Base-by-base conservation (phyloP, 2,797 vertebrate genomes). In the Muscicapa striata region DNA sequence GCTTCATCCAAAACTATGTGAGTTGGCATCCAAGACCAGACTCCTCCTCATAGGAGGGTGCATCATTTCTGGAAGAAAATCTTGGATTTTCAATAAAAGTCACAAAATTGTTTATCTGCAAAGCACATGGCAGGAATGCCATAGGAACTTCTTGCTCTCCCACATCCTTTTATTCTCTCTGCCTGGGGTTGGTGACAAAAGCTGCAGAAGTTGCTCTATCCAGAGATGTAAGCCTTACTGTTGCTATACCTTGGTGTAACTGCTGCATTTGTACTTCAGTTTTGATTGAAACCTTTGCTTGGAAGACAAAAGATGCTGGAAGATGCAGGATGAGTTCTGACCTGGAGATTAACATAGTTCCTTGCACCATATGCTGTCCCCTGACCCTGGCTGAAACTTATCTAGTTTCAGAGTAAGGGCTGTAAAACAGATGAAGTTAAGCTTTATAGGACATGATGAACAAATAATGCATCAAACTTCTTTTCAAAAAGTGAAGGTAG, bases 61-160 rank as follows among this genome's bases (percentile, higher is more conserved):
- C 1, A 12, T 22, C 7, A 22, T 1, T 38, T 15, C n/a, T 63
- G 29, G 29, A 55, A 66, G 15, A n/a, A 51, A 85, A 3, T 1
- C 1, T 5, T 62, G 5, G 5, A 2, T 29, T 69, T 89, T 34
- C 36, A 87, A 24, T 15, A 27, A 62, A 62, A 18, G 4, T 4
- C 38, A 23, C 2, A 2, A 67, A 78, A 23, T 1, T 67, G 1
- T 26, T 48, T 23, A 18, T 15, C 10, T 46, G n/a, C 5, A 49
- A 54, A 54, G 26, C 2, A 1, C 0, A 0, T n/a, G 19, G 9
- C 3, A 32, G 32, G 27, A 57, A 49, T 49, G 4, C 54, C 4
- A 15, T 3, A 24, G 15, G 52, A 84, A 27, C 8, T 9, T 79
- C 11, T 48, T 38, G 12, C 12, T 72, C 13, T 40, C 7, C 4